phyloP scores from a whole-genome alignment of 2,888 invertebrate genomes.

The Tetrapedia diversipes region DNA sequence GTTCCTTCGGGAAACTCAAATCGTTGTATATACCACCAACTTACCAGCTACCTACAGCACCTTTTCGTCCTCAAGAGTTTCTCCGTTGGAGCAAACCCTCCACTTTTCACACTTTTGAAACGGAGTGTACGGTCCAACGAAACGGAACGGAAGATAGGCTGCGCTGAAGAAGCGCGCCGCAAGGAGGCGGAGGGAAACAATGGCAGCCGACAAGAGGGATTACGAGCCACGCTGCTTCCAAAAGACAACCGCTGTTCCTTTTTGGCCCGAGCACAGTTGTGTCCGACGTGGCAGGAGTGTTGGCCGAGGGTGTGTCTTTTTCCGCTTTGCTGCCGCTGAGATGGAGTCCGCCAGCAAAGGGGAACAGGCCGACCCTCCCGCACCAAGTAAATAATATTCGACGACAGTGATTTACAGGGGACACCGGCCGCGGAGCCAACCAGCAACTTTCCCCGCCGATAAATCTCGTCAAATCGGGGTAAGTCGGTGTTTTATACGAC shows the following conservation, averaged over 20 bases:
- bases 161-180: not conserved
- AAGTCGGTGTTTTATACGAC: constrained; percentile 21
- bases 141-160: too few species aligned
- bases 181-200: not conserved
- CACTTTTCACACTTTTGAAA: too few species aligned
- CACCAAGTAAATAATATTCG: constrained; percentile 68
- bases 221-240: too few species aligned
- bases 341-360: constrained; percentile 85
- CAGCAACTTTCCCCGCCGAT: constrained; percentile 33
- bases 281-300: constrained; percentile 61
- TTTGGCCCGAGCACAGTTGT: constrained; percentile 28
- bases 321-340: constrained; percentile 87
- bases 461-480: constrained; percentile 42
- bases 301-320: constrained; percentile 86
- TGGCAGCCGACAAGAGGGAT: not conserved
- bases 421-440: constrained; percentile 10
- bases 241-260: constrained; percentile 10
- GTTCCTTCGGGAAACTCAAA: too few species aligned
- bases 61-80: too few species aligned
- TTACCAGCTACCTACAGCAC: too few species aligned
- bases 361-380: constrained; percentile 84
- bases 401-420: constrained; percentile 52
- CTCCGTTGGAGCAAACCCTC: too few species aligned
- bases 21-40: too few species aligned
- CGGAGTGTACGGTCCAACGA: too few species aligned